Evolutionary conservation across 2,888 invertebrate species (phyloP), one percentile per base, ranked within the genome.

Genomic region (Idaea aversata): DNA sequence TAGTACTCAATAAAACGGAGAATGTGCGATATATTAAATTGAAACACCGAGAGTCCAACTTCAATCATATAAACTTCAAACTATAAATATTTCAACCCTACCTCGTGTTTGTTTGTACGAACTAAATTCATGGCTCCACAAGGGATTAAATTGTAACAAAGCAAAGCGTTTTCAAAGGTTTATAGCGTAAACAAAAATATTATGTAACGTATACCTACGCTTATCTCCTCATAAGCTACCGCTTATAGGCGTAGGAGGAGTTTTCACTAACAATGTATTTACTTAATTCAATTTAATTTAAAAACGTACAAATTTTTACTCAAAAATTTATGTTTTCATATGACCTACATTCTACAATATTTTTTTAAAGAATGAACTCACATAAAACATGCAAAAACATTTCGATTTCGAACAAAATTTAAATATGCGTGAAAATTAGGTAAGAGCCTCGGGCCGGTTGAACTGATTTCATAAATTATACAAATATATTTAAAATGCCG

Each of bases 11-110:
- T 25, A 25, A 25, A 25, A 25, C 25, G 4, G 13, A 47, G 47
- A 47, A 47, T 47, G 47, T 10, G 47, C 7, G 47, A 10, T 47
- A 47, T 47, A 47, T 7, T 47, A 47, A 47, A 13, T 13, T 47
- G 13, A 10, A 47, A 47, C 47, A 7, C 47, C 10, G 47, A 47
- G 13, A 47, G 47, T 47, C 47, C 47, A 47, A 60, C 60, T 34
- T 60, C 10, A 25, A 60, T 16, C 34, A 60, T 60, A 34, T 15
- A 34, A 60, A 60, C 66, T 65, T 68, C 63, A 63, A 67, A 62
- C 47, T 47, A 68, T 68, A 74, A 68, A 72, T 66, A 67, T 67
- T 66, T 62, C 25, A 60, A 34, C 47, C 47, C 16, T 62, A 66
- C 47, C 59, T 63, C 57, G 61, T 25, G 25, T 25, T n/a, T 64